These are phyloP conservation scores for Cryptoblepharus egeriae DNA, from an alignment of 2,797 vertebrate species.

Conservation along the genomic window DNA sequence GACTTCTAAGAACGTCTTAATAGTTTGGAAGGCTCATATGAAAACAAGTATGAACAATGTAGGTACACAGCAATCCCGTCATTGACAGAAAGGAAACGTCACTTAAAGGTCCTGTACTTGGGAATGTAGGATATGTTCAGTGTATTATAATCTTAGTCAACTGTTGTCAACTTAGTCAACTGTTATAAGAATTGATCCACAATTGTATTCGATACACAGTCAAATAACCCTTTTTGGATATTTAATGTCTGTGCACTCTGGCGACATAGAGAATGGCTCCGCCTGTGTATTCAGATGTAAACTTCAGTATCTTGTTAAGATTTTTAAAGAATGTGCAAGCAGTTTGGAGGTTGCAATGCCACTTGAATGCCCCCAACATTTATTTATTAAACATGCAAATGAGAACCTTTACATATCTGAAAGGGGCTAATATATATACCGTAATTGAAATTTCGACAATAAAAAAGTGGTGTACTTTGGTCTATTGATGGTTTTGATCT, in stretches of 20 bases:
- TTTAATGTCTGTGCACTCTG: too few relatives aligned
- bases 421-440: too few relatives aligned
- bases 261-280: too few relatives aligned
- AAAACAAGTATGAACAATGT: neutral
- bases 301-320: too few relatives aligned
- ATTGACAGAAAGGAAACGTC: neutral
- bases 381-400: too few relatives aligned
- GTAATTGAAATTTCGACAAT: too few relatives aligned
- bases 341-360: too few relatives aligned
- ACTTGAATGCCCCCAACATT: too few relatives aligned
- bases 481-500: neutral
- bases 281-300: too few relatives aligned
- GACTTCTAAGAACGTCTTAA: too few relatives aligned
- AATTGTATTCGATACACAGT: neutral
- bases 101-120: neutral
- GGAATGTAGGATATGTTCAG: neutral
- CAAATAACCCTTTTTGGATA: neutral
- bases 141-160: neutral
- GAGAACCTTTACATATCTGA: neutral
- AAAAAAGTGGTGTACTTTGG: neutral
- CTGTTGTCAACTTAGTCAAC: neutral
- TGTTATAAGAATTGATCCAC: neutral
- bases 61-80: neutral
- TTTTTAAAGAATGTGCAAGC: too few relatives aligned
- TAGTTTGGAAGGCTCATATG: too few relatives aligned